These are phyloP conservation scores for Brachystomella parvula DNA, from an alignment of 1,140 invertebrate species.

Conservation along the genomic window DNA sequence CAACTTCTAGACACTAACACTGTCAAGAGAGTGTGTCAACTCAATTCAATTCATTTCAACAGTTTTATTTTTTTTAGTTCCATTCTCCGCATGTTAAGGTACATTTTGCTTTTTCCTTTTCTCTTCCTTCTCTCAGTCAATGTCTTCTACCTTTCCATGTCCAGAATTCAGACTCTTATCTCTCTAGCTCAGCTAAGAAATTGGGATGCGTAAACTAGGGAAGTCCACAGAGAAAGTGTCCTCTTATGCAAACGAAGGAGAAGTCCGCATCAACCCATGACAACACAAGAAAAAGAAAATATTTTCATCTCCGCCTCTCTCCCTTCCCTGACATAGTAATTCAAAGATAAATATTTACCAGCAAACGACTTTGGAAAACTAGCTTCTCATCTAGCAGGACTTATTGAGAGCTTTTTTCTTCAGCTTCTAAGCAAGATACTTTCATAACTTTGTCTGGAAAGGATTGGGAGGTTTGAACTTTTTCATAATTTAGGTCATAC, in stretches of 20 bases:
- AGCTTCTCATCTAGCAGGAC: not conserved
- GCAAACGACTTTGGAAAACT: not conserved
- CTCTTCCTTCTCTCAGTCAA: not conserved
- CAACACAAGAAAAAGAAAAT: not conserved
- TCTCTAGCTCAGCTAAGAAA: not conserved
- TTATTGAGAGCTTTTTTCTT: not conserved
- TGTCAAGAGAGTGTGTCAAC: not conserved
- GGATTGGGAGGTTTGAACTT: no score
- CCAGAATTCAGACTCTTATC: not conserved
- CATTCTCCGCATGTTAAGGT: not conserved
- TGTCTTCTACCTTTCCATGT: not conserved
- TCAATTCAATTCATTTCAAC: not conserved
- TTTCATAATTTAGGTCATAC: no score
- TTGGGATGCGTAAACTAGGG: no score
- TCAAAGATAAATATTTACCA: conserved; percentile 14
- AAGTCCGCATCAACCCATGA: not conserved
- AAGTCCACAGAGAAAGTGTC: no score
- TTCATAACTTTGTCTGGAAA: no score
- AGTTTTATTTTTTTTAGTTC: not conserved
- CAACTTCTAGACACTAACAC: not conserved
- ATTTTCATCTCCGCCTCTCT: not conserved
- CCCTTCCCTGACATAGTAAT: not conserved
- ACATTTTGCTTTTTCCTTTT: not conserved
- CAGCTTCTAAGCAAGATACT: no score
- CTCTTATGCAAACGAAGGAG: not conserved